Evolutionary conservation across 2,113 vertebrate genomes (phyloP), one percentile per base, ranked within the genome.

Genomic region (Poeciliopsis prolifica): DNA sequence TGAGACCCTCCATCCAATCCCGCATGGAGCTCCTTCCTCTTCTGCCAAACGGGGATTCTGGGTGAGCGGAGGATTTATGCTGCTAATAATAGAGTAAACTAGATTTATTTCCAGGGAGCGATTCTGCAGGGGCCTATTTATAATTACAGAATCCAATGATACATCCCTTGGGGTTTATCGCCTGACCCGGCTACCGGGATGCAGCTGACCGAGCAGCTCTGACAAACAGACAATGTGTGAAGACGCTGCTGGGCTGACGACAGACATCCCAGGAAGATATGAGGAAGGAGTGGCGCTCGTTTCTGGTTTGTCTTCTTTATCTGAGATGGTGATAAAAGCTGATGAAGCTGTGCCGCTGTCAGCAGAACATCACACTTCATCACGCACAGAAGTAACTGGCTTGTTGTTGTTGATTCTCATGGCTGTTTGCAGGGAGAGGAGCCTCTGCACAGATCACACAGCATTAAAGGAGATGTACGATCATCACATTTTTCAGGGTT

Each of bases 41-140:
- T 6, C n/a, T 31, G 9, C 22, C 37, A 1, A 79, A 70, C 13
- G 17, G 77, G 79, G 77, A 68, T 54, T 30, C 30, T 6, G 83
- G 76, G 80, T 69, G 84, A 76, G 67, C 15, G 72, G 72, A 70
- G 80, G 78, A 91, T 90, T 91, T 85, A 79, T 82, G 6, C 67
- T 4, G 74, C 83, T 90, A 91, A 88, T 85, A 85, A 87, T 90
- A 89, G 78, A 78, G 35, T 58, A 72, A 83, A 82, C 69, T 70
- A 72, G 73, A 85, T 86, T 31, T 87, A 87, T 90, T 86, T 86
- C 85, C 87, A 86, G 83, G 86, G 81, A 76, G 83, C 83, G 77
- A 88, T 88, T 83, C 78, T 79, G 83, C 78, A 81, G 42, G 63
- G 68, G 70, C 17, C 83, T 92, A 88, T 91, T 88, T 86, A 89